Evolutionary conservation across 2,888 invertebrate species (phyloP).

Genomic region (Aphidoletes aphidimyza): DNA sequence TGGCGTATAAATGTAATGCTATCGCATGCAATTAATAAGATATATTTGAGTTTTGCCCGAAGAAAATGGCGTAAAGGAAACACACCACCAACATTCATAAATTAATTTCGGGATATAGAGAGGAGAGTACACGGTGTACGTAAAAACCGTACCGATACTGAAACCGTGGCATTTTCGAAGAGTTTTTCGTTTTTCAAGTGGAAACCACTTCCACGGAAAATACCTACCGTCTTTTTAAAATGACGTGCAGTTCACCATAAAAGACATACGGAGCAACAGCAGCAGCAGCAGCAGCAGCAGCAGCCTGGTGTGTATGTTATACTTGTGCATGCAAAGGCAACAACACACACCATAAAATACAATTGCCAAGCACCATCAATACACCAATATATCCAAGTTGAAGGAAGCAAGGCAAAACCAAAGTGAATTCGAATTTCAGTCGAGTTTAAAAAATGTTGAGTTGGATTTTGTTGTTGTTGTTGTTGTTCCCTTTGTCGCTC

Average conservation of each 20-base stretch:
- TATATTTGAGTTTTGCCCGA: neutral
- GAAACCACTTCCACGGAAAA: constrained; percentile 44
- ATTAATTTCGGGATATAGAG: constrained; percentile 23
- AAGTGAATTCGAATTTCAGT: neutral
- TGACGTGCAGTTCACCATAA: neutral
- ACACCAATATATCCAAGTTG: too few species aligned
- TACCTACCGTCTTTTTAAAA: constrained; percentile 1
- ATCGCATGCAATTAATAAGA: constrained; percentile 37
- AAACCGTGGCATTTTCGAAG: neutral
- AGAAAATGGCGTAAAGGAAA: constrained; percentile 36
- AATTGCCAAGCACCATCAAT: too few species aligned
- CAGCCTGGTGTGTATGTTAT: too few species aligned
- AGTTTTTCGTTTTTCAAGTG: constrained; percentile 10
- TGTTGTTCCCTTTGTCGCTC: constrained; percentile 12
- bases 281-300: neutral
- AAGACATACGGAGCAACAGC: neutral
- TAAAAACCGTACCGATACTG: neutral
- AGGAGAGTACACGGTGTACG: neutral
- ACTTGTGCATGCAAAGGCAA: too few species aligned
- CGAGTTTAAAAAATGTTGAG: neutral
- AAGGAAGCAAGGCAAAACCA: neutral
- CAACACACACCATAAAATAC: neutral
- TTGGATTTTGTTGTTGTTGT: too few species aligned
- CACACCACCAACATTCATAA: constrained; percentile 41
- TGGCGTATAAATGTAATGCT: constrained; percentile 35